A percentile compares a stretch with the other conserved stretches of the same genome.
phyloP scores from a whole-genome alignment of 2,113 vertebrate species.

The Silurus meridionalis region DNA sequence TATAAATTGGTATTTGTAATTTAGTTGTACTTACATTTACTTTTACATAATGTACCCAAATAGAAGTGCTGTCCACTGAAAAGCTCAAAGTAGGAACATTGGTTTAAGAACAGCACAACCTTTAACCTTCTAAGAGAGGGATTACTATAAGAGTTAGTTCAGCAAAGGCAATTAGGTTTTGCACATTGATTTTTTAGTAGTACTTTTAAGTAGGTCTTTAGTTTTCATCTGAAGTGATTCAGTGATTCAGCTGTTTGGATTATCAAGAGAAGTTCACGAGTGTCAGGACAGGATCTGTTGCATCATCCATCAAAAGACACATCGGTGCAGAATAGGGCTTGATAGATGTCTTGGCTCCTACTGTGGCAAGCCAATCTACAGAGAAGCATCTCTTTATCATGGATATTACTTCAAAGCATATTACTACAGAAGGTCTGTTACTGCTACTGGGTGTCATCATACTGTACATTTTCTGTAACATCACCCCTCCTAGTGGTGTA shows the following conservation, averaged over 20 bases:
- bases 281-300: background rate
- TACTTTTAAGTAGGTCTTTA: background rate
- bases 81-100: no score
- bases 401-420: background rate
- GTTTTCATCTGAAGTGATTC: background rate
- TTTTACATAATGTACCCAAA: no score
- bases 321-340: background rate
- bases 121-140: no score
- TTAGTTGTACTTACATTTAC: no score
- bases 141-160: background rate
- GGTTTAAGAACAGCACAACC: no score
- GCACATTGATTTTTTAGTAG: background rate
- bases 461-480: background rate
- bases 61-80: no score
- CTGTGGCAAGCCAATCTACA: background rate
- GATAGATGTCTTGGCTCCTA: background rate
- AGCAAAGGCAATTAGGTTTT: background rate
- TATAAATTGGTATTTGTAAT: no score
- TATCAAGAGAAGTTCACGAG: no score
- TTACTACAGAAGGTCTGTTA: background rate
- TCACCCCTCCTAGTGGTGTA: background rate
- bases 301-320: background rate
- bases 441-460: background rate
- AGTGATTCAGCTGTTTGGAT: background rate
- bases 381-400: background rate